phyloP scores from a whole-genome alignment of 2,888 invertebrate species.

The Drosophila multiciliata region DNA sequence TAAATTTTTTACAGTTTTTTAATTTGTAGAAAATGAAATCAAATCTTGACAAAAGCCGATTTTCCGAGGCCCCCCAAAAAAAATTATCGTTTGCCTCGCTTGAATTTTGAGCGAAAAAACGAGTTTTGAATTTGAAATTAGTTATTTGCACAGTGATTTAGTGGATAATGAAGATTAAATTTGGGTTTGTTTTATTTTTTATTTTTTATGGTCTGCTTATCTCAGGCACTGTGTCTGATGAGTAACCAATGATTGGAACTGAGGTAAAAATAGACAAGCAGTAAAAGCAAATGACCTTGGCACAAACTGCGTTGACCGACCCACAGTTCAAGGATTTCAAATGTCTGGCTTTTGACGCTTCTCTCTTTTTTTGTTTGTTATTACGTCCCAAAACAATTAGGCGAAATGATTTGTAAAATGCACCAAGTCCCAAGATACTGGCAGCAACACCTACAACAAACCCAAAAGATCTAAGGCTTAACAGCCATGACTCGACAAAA shows the following conservation, averaged over 20 bases:
- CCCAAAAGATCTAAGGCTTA: slow-evolving; percentile 26
- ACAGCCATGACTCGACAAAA: slow-evolving; percentile 64
- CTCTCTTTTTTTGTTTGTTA: slow-evolving; percentile 3
- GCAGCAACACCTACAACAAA: slow-evolving; percentile 40
- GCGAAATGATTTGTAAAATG: slow-evolving; percentile 63
- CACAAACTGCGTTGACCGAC: slow-evolving; percentile 17
- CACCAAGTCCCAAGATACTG: slow-evolving; percentile 20
- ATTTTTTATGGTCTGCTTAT: not conserved
- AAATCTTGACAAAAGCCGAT: not conserved
- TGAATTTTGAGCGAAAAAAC: slow-evolving; percentile 2
- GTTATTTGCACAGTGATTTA: slow-evolving; percentile 15
- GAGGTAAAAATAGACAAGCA: slow-evolving; percentile 5
- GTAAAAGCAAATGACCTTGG: slow-evolving; percentile 46
- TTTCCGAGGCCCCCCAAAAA: not conserved
- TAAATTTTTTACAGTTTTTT: not conserved
- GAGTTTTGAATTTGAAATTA: slow-evolving; percentile 39
- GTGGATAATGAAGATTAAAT: slow-evolving; percentile 9
- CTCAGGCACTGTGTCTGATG: slow-evolving; percentile 39
- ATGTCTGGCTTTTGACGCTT: slow-evolving; percentile 32
- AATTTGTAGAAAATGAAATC: not conserved
- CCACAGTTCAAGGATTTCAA: slow-evolving; percentile 46
- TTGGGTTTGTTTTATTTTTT: not conserved
- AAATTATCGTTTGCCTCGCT: not conserved
- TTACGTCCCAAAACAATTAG: slow-evolving; percentile 61
- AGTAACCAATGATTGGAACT: slow-evolving; percentile 16